These are phyloP conservation scores for Peribatodes rhomboidaria DNA, from an alignment of 2,888 invertebrate genomes.

Conservation along the genomic window DNA sequence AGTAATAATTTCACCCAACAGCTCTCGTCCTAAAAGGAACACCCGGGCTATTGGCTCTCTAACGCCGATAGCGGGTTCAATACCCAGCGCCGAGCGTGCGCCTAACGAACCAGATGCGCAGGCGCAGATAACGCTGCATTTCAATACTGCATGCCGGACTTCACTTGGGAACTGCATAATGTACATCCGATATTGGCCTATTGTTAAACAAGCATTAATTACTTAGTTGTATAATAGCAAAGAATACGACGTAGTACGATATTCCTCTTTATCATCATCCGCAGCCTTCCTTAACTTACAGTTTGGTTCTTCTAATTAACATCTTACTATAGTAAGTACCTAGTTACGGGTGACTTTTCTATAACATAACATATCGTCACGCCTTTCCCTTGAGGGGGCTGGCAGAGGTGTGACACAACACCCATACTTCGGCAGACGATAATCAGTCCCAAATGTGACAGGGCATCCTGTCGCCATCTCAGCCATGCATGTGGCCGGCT, in stretches of 20 bases:
- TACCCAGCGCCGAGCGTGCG: slow-evolving; percentile 67
- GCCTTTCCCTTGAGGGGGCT: too few species aligned
- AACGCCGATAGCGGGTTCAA: slow-evolving; percentile 81
- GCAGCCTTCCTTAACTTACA: too few species aligned
- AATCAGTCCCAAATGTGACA: too few species aligned
- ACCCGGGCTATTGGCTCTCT: slow-evolving; percentile 68
- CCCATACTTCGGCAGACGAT: too few species aligned
- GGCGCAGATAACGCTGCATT: slow-evolving; percentile 77
- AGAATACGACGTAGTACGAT: background rate
- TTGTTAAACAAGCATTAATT: slow-evolving; percentile 7
- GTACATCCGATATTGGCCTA: slow-evolving; percentile 18
- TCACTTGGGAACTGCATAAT: slow-evolving; percentile 28
- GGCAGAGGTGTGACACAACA: too few species aligned
- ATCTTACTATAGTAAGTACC: too few species aligned
- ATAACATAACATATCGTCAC: too few species aligned
- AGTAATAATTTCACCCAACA: background rate
- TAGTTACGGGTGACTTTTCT: too few species aligned
- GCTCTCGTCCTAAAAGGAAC: slow-evolving; percentile 44
- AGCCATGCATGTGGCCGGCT: too few species aligned
- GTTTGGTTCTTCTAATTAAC: too few species aligned
- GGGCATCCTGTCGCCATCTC: too few species aligned
- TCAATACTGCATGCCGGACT: slow-evolving; percentile 59
- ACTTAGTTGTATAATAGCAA: background rate
- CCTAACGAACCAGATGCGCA: slow-evolving; percentile 82
- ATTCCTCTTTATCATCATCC: too few species aligned